Percentiles rank a stretch among this genome's conserved stretches.
These are phyloP conservation scores for Heliconius congener DNA, from an alignment of 1,140 invertebrate species.

Conservation along the genomic window DNA sequence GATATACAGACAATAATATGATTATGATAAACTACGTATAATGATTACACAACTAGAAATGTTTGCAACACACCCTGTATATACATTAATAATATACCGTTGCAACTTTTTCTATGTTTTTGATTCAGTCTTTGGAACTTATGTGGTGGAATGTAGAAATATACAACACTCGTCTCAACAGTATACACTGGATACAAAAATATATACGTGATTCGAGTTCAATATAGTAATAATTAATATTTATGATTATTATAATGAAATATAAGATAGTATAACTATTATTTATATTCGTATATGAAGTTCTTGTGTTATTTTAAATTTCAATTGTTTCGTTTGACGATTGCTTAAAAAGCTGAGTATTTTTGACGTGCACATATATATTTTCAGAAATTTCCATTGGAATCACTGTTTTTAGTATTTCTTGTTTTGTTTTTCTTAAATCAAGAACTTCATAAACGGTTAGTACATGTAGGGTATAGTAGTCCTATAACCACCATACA, in stretches of 20 bases:
- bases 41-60: background rate
- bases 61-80: conserved; percentile 38
- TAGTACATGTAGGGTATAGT: background rate
- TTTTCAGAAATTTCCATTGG: background rate
- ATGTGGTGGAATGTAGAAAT: conserved; percentile 57
- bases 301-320: background rate
- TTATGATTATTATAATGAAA: conserved; percentile 17
- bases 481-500: background rate
- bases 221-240: conserved; percentile 13
- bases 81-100: conserved; percentile 37
- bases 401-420: background rate
- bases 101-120: conserved; percentile 43
- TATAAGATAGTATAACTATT: background rate
- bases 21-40: background rate
- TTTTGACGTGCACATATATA: background rate
- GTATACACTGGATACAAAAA: conserved; percentile 29
- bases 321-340: background rate
- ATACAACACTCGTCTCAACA: conserved; percentile 46
- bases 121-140: conserved; percentile 68
- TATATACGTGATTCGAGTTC: conserved; percentile 6
- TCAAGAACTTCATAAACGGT: background rate
- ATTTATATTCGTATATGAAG: background rate
- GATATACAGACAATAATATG: background rate
- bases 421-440: background rate
- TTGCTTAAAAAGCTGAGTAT: background rate